Evolutionary conservation across 2,113 vertebrate genomes (phyloP), one percentile per base, ranked within the genome.

Genomic region (Myiozetetes cayanensis): DNA sequence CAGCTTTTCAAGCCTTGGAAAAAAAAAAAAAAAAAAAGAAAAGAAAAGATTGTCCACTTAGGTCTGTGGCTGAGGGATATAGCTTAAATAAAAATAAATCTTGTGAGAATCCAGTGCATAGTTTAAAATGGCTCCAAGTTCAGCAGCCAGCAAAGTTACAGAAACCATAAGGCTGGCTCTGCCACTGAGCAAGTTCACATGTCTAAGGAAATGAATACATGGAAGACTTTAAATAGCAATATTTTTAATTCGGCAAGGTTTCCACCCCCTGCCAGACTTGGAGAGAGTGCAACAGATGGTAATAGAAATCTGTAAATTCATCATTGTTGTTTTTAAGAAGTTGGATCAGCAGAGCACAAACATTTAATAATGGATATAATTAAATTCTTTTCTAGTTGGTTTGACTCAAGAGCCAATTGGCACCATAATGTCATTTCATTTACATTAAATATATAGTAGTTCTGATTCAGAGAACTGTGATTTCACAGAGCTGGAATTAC

Each of bases 341-440:
- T 87, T 96, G 93, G 92, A 89, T 91, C 85, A 2, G 2, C 76
- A 46, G 31, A 96, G 70, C 75, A 75, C 91, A 96, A 96, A 95
- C 90, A 96, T 96, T 95, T 96, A 94, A 95, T 97, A 97, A 96
- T 95, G 85, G 89, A 89, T 93, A 87, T 97, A 93, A 97, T 97
- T 95, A 97, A 88, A 94, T 96, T 97, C 85, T 91, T 91, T 92
- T 62, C 87, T 93, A 59, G 78, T 84, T 84, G 92, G 76, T 81
- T 95, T 96, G 87, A 94, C 79, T 96, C 59, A 43, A 73, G 58
- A 96, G 93, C 94, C 96, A 97, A 68, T 55, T 97, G 95, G 95
- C 96, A 92, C 53, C 19, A 23, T n/a, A 93, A 84, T 87, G 82
- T 43, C 53, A 80, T 85, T 95, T 95, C 70, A 95, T 95, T 97